Conservation (phyloP, 2,797 vertebrate genomes). For the Coluber constrictor region DNA sequence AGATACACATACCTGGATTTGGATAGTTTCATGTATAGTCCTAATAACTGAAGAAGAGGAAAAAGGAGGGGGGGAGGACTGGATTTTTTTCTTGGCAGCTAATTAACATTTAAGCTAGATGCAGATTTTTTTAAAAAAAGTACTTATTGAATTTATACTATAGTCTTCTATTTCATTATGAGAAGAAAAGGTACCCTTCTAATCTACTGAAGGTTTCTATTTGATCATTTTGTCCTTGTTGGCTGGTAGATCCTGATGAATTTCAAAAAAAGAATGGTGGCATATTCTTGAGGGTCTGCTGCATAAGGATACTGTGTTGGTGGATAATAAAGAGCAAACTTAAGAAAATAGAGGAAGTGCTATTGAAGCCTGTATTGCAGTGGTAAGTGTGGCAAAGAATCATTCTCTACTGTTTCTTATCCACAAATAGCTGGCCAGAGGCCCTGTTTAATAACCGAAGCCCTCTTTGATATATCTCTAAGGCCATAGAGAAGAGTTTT, state of each 20-base stretch:
- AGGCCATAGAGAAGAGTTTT: background rate
- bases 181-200: background rate
- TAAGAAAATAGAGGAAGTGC: no score
- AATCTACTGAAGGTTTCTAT: conserved; percentile 14
- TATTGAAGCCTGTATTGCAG: no score
- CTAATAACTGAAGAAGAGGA: background rate
- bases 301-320: background rate
- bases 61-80: background rate
- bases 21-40: background rate
- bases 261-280: background rate
- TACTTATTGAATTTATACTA: conserved; percentile 25
- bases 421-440: background rate
- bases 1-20: background rate
- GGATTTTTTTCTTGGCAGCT: conserved; percentile 19
- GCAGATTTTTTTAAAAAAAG: conserved; percentile 43
- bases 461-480: background rate
- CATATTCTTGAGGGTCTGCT: background rate
- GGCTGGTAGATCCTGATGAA: background rate
- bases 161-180: conserved; percentile 9
- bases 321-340: no score
- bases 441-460: background rate
- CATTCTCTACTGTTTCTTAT: background rate
- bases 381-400: background rate
- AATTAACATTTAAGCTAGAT: conserved; percentile 48
- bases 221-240: background rate